These are phyloP conservation scores for Drosophila limbata DNA, from an alignment of 2,888 invertebrate species.

Conservation along the genomic window DNA sequence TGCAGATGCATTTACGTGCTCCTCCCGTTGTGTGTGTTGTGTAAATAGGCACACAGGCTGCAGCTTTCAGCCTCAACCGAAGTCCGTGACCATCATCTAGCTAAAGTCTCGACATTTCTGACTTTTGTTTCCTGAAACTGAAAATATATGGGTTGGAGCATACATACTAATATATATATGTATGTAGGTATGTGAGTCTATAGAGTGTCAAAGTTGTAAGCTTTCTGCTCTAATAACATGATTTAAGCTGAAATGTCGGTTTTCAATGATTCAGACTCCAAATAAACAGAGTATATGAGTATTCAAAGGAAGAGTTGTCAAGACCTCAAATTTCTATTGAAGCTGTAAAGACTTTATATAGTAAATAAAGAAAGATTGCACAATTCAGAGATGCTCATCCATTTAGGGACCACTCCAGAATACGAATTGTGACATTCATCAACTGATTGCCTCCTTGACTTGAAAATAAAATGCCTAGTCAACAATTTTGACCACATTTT, in stretches of 20 bases:
- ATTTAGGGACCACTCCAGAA: conserved; percentile 2
- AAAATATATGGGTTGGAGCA: conserved; percentile 42
- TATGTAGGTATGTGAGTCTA: not conserved
- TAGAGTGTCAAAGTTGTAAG: conserved; percentile 27
- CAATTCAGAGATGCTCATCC: not conserved
- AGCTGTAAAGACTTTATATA: not conserved
- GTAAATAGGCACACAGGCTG: conserved; percentile 64
- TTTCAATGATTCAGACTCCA: not conserved
- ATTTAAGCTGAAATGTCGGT: conserved; percentile 7
- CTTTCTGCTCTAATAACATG: conserved; percentile 33
- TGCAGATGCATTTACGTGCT: conserved; percentile 71
- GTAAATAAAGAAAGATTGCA: not conserved
- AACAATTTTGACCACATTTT: conserved; percentile 50
- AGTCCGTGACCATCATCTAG: conserved; percentile 58
- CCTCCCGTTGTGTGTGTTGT: conserved; percentile 49
- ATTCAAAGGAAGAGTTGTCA: not conserved
- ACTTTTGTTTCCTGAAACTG: conserved; percentile 57
- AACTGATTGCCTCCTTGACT: conserved; percentile 38
- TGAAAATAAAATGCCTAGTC: conserved; percentile 41
- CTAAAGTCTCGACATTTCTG: conserved; percentile 35
- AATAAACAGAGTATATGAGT: not conserved
- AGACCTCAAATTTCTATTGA: not conserved
- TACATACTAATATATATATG: not conserved
- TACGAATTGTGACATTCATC: conserved; percentile 11
- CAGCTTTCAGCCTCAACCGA: conserved; percentile 15